These are phyloP conservation scores for Sesia apiformis DNA, from an alignment of 2,888 invertebrate species.

Conservation along the genomic window DNA sequence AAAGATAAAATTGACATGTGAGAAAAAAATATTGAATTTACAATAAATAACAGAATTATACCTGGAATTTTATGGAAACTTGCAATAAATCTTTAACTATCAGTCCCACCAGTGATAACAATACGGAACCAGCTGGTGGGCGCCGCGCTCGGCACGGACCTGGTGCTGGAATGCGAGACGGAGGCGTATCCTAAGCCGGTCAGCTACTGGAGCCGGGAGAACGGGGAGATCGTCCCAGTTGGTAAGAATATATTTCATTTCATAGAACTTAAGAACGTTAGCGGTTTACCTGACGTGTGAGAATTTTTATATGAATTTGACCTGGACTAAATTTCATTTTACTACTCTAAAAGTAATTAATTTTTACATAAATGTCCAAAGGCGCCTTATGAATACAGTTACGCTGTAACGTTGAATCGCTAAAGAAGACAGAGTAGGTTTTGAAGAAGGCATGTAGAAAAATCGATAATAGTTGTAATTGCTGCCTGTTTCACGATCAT, in stretches of 20 bases:
- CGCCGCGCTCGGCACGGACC: conserved; percentile 81
- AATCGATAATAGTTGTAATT: too few species aligned
- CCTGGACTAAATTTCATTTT: background rate
- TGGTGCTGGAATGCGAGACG: conserved; percentile 86
- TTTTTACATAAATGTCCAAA: background rate
- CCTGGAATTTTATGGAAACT: too few species aligned
- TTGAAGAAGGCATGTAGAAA: too few species aligned
- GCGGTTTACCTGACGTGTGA: background rate
- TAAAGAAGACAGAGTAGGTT: too few species aligned
- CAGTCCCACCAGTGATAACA: conserved; percentile 90
- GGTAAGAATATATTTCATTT: conserved; percentile 64
- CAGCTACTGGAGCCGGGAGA: conserved; percentile 88
- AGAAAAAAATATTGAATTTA: too few species aligned
- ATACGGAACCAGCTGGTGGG: conserved; percentile 90
- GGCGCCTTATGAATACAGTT: too few species aligned
- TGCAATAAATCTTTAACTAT: conserved; percentile 8
- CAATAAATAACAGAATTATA: too few species aligned
- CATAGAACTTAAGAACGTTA: background rate
- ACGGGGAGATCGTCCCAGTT: conserved; percentile 83
- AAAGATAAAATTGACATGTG: too few species aligned
- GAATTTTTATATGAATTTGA: background rate
- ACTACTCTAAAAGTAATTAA: background rate
- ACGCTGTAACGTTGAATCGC: too few species aligned
- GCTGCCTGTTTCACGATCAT: too few species aligned
- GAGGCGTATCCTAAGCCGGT: conserved; percentile 91